A percentile compares a stretch with the other conserved stretches of the same genome.
Conservation (phyloP, 2,797 vertebrate genomes). For the Myotis pilosus region DNA sequence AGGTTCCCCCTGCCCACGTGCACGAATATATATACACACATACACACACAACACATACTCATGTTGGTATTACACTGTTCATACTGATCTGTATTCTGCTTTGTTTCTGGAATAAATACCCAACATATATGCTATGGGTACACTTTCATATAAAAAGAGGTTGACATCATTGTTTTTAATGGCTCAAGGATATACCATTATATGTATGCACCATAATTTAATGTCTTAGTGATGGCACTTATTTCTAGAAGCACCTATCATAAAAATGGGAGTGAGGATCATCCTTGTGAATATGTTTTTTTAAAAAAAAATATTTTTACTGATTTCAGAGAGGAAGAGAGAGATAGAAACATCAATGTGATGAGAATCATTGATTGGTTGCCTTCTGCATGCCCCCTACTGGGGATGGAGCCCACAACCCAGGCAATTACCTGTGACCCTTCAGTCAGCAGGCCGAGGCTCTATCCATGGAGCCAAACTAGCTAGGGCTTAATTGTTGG, state of each 20-base stretch:
- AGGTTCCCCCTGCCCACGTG: too few relatives aligned
- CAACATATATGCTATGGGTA: background rate
- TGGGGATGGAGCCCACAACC: too few relatives aligned
- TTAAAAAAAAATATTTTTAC: too few relatives aligned
- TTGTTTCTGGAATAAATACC: background rate
- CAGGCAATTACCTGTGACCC: too few relatives aligned
- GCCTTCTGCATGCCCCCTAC: too few relatives aligned
- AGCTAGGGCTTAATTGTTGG: too few relatives aligned
- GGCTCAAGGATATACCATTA: background rate
- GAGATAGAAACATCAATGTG: too few relatives aligned
- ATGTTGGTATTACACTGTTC: background rate
- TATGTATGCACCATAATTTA: background rate
- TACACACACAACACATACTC: background rate
- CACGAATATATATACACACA: background rate
- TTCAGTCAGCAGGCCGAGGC: too few relatives aligned
- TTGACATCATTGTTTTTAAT: background rate
- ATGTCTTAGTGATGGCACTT: background rate
- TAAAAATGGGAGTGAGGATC: background rate
- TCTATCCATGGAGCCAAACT: too few relatives aligned
- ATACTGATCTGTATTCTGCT: background rate
- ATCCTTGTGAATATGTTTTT: background rate
- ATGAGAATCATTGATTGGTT: too few relatives aligned
- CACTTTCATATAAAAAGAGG: constrained; percentile 3
- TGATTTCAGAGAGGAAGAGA: too few relatives aligned
- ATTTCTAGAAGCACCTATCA: background rate